These are phyloP conservation scores for Loriculus beryllinus DNA, from an alignment of 2,797 vertebrate species.

Conservation along the genomic window DNA sequence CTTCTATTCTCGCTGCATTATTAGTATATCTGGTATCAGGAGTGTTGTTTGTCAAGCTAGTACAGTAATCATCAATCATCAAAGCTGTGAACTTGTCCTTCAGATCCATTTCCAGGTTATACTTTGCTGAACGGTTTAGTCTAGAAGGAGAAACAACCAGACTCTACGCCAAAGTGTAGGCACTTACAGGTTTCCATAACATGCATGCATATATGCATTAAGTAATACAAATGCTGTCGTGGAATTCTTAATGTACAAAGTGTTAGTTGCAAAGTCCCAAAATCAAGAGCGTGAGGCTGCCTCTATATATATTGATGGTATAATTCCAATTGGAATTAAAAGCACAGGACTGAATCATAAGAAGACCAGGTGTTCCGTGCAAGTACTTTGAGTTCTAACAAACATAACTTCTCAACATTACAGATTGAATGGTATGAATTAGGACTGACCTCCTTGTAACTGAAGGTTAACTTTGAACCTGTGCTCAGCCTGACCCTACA, in stretches of 20 bases:
- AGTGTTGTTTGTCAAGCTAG: slow-evolving; percentile 78
- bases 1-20: slow-evolving; percentile 49
- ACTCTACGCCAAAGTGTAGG: background rate
- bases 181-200: background rate
- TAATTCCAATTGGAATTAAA: background rate
- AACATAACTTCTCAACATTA: background rate
- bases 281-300: background rate
- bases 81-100: slow-evolving; percentile 85
- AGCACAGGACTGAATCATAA: background rate
- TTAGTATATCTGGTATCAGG: slow-evolving; percentile 48
- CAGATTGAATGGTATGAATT: background rate
- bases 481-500: background rate
- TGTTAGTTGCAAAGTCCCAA: background rate
- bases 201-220: background rate
- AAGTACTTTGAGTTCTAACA: background rate
- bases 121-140: slow-evolving; percentile 85
- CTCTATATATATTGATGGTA: background rate
- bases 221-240: background rate
- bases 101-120: slow-evolving; percentile 86
- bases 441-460: background rate
- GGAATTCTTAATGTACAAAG: background rate
- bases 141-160: slow-evolving; percentile 67
- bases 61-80: slow-evolving; percentile 84
- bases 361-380: background rate
- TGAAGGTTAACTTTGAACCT: background rate